Conservation (phyloP, 2,888 invertebrate species). For the Trissoscelio sp. region DNA sequence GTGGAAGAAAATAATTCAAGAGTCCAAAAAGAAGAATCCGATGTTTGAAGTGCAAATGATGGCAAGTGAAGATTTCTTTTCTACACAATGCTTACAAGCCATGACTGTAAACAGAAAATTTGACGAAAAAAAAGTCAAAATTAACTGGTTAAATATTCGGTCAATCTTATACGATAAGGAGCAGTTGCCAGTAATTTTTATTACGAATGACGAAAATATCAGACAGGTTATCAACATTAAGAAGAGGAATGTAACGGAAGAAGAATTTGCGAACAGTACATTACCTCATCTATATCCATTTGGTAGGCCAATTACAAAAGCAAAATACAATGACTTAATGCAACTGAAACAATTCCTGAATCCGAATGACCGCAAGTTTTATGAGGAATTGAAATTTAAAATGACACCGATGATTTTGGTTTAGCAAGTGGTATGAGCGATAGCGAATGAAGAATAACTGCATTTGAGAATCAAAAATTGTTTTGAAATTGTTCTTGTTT, state of each 20-base stretch:
- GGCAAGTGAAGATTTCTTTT: constrained; percentile 12
- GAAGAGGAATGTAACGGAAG: background rate
- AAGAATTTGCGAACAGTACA: background rate
- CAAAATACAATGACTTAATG: constrained; percentile 28
- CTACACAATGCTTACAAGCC: background rate
- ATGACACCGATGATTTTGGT: background rate
- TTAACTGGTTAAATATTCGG: constrained; percentile 24
- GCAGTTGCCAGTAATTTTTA: background rate
- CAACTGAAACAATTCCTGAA: constrained; percentile 2
- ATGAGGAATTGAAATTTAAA: constrained; percentile 1
- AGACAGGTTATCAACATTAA: constrained; percentile 15
- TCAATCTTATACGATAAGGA: constrained; percentile 20
- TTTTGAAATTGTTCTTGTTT: no score
- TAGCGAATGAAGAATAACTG: no score
- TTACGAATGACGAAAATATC: background rate
- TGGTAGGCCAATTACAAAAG: constrained; percentile 20
- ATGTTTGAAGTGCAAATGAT: constrained; percentile 12
- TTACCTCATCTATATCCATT: background rate
- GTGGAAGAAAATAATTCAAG: constrained; percentile 1
- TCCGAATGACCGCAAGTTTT: background rate
- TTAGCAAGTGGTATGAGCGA: background rate
- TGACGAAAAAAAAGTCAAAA: constrained; percentile 14
- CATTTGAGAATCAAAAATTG: no score
- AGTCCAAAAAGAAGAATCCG: background rate
- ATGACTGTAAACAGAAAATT: constrained; percentile 5